Evolutionary conservation across 2,113 vertebrate genomes (phyloP), one percentile per base, ranked within the genome.

Genomic region (Barnardius zonarius): DNA sequence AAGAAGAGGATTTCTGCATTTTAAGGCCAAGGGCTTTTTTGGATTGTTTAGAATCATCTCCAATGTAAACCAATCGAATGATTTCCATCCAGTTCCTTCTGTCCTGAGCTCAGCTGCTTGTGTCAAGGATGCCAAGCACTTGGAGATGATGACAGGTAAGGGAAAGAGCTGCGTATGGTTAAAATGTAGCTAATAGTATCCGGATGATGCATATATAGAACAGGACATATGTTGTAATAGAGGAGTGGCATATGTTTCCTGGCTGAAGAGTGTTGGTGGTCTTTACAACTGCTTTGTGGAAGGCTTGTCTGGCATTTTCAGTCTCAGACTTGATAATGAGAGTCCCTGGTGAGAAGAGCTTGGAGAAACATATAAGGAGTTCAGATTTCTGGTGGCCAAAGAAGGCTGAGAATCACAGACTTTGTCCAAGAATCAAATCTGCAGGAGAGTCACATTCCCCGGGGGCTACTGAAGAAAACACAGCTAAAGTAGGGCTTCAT

Each of bases 131-230:
- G 93, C 80, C 90, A 96, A 76, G 61, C 57, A 84, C 90, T 94
- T 86, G 92, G 86, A 94, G 80, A 96, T 27, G 93, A 90, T 95
- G 95, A 88, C 77, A 96, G 92, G 95, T 90, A 84, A 72, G 76
- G 79, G 52, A 86, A 95, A 92, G 95, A 78, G 61, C 83, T 81
- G 61, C 68, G 81, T 70, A 90, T 95, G 92, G 83, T 88, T 93
- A 90, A 94, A 90, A 61, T 67, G 81, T 64, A 9, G 6, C 68
- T 72, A 67, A 82, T 8, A 93, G 61, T 88, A 95, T 27, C 76
- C 7, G 9, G 88, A 25, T 82, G 80, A 49, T 94, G 85, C 55
- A 13, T 10, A 13, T 9, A 6, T 44, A 73, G 81, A 94, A 35
- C 5, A 13, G 51, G 78, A 63, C 41, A 2, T 16, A 43, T 54